These are phyloP conservation scores for Aselliscus stoliczkanus DNA, from an alignment of 2,797 vertebrate genomes.

Conservation along the genomic window DNA sequence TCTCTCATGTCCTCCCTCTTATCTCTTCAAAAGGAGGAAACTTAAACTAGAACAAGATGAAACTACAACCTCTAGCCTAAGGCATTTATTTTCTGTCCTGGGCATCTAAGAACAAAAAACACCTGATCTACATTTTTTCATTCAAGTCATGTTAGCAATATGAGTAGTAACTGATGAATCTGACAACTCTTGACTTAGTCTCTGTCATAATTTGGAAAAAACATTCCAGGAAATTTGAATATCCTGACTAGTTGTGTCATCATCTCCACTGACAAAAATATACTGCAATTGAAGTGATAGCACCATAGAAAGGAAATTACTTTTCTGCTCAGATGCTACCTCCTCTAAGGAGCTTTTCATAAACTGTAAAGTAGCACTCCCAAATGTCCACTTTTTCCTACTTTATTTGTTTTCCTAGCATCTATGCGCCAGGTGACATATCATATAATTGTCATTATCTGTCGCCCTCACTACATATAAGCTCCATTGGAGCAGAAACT, in stretches of 20 bases:
- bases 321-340: neutral
- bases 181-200: neutral
- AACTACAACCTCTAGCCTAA: neutral
- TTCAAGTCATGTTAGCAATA: neutral
- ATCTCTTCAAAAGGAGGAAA: neutral
- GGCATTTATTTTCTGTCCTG: neutral
- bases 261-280: neutral
- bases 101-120: neutral
- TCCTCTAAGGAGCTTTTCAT: neutral
- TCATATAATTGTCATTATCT: neutral
- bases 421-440: neutral
- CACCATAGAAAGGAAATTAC: neutral
- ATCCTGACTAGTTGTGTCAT: neutral
- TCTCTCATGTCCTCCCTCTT: fast-evolving
- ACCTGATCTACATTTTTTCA: neutral
- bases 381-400: neutral
- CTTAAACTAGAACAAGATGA: neutral
- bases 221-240: neutral
- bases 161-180: neutral
- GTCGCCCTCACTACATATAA: neutral
- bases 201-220: neutral
- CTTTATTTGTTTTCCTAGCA: neutral
- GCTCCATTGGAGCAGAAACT: neutral
- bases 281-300: neutral
- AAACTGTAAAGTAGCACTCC: neutral